phyloP scores from a whole-genome alignment of 1,140 invertebrate genomes.

The Drosophila tristis region DNA sequence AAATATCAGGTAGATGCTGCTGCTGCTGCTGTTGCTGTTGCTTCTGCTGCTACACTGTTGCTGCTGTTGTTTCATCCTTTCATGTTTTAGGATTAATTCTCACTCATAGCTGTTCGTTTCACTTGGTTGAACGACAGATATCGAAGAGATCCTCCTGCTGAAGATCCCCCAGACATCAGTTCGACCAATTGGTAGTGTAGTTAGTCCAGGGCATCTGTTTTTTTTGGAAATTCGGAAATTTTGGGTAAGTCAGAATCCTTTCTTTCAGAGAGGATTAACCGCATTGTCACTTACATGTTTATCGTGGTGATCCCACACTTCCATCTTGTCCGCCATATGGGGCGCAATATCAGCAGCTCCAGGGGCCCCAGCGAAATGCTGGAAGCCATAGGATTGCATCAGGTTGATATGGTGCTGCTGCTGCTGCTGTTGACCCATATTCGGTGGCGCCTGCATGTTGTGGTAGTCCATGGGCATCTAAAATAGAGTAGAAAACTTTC shows the following conservation, averaged over 20 bases:
- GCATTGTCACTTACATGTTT: conserved; percentile 70
- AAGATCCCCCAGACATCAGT: conserved; percentile 59
- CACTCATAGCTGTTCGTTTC: conserved; percentile 7
- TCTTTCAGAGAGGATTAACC: no score
- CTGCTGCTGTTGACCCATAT: conserved; percentile 59
- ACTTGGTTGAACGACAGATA: conserved; percentile 21
- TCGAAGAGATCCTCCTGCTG: conserved; percentile 30
- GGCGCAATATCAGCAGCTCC: conserved; percentile 57
- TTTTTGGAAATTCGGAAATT: not conserved
- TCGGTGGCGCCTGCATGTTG: conserved; percentile 67
- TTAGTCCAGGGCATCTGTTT: conserved; percentile 71
- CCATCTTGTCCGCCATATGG: conserved; percentile 78
- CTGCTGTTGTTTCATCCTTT: conserved; percentile 19
- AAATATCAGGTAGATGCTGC: conserved; percentile 29
- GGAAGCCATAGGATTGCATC: conserved; percentile 75
- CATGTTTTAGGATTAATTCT: not conserved
- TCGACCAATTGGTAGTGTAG: conserved; percentile 80
- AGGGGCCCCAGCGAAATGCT: conserved; percentile 71
- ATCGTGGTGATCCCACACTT: conserved; percentile 83
- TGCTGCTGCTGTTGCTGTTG: conserved; percentile 6
- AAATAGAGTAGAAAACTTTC: not conserved
- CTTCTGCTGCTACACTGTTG: not conserved
- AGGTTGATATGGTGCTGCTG: conserved; percentile 68
- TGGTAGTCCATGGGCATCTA: conserved; percentile 83
- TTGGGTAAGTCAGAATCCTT: not conserved